Evolutionary conservation across 2,888 invertebrate species (phyloP), one percentile per base, ranked within the genome.

Genomic region (Phyllotreta cruciferae): DNA sequence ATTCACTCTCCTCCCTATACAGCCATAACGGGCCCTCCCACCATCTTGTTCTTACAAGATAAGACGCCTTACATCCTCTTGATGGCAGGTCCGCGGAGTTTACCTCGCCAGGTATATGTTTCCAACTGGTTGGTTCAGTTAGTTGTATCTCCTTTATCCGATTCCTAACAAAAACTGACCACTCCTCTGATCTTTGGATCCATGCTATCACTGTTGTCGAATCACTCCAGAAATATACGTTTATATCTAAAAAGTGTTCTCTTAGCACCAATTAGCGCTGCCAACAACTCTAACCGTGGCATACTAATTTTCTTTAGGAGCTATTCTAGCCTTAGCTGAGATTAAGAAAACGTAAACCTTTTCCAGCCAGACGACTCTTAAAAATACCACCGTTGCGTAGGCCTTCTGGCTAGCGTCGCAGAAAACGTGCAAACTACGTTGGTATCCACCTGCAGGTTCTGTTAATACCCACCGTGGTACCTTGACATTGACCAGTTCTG

Each of bases 191-290:
- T 24, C 66, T 42, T 49, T 62, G 55, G 6, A 76, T 70, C 72
- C 74, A 75, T 0, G 71, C 60, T 3, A 75, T 50, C 0, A 70
- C 74, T 2, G 70, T 73, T 1, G 68, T 65, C 0, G 72, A 72
- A 53, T 74, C 74, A 41, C 64, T 70, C 74, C 73, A 75, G 60
- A 67, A 73, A 62, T 24, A 49, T 14, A 10, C 47, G 35, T n/a
- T n/a, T n/a, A n/a, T n/a, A n/a, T 9, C 58, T 24, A 24, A 24
- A 24, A n/a, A n/a, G n/a, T n/a, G n/a, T n/a, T n/a, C n/a, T n/a
- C n/a, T n/a, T n/a, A n/a, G 57, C 57, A 35, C 62, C 57, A 57
- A 63, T 57, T 5, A 56, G 56, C n/a, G 62, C 54, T n/a, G 54
- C 60, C 38, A 66, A 49, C 11, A 64, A 38, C 56, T 68, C 63